These are phyloP conservation scores for Peromyscus melanophrys DNA, from an alignment of 2,797 vertebrate species.

Conservation along the genomic window DNA sequence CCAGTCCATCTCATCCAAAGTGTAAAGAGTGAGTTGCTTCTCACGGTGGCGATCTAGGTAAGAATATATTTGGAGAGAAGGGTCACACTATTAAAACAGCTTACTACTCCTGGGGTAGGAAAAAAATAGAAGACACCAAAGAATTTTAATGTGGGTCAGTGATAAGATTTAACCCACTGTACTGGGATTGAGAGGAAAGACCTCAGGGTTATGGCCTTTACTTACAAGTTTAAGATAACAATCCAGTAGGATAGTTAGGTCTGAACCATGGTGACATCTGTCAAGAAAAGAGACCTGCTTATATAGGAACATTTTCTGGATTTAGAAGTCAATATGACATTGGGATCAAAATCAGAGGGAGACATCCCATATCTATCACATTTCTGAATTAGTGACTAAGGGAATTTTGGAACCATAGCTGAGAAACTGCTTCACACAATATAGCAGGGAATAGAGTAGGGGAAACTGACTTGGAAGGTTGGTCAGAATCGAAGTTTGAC, in stretches of 20 bases:
- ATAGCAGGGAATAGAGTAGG: neutral
- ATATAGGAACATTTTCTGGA: neutral
- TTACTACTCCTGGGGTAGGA: neutral
- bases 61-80: slow-evolving; percentile 56
- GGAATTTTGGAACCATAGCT: neutral
- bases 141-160: slow-evolving; percentile 7
- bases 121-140: neutral
- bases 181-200: neutral
- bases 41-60: neutral
- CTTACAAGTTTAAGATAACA: neutral
- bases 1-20: neutral
- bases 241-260: rapidly evolving
- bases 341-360: neutral
- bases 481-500: neutral
- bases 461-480: neutral
- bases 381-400: neutral
- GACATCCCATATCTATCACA: neutral
- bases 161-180: neutral
- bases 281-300: neutral
- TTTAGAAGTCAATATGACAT: neutral
- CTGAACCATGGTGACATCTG: rapidly evolving
- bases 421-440: neutral
- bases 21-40: neutral
- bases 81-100: slow-evolving; percentile 51
- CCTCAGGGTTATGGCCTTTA: neutral